Base-by-base conservation (phyloP, 2,888 invertebrate genomes). In the Athalia circularis region DNA sequence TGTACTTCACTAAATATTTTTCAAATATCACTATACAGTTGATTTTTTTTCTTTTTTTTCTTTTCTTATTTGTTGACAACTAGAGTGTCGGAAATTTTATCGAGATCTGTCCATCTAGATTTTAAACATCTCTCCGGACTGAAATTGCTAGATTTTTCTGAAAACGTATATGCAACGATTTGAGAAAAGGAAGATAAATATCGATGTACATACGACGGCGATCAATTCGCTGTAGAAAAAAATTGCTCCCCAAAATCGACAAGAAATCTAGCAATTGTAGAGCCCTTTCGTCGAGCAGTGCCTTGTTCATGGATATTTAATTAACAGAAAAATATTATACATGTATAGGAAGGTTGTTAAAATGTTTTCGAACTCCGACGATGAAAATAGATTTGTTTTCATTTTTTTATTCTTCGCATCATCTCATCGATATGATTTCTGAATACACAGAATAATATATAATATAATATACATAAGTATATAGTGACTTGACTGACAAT, bases 221-320 rank as follows among this genome's bases (percentile, higher is more conserved):
- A 29, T 29, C 29, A 2, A 2, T 29, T 29, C 29, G 29, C 29
- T 29, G 29, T 29, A 29, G 29, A 29, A 29, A 29, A 29, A 29
- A 29, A 29, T 29, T 29, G 2, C 29, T 29, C 2, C 29, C 29
- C 29, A 29, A 48, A 50, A 57, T 59, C 9, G 59, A 45, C 15
- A 62, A 64, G 48, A 62, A 75, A 75, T 75, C 75, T 75, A 75
- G 81, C 80, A 82, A 84, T 75, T 80, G 29, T 29, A 79, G 80
- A 82, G 80, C 80, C 83, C 83, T 83, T 84, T 83, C 85, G 86
- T 86, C 86, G 86, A 86, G 86, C 89, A 88, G 89, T 89, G 89
- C 89, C 89, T 89, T 89, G 89, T 89, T 86, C 87, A 85, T 86
- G 86, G 84, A 86, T 87, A 86, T 86, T 86, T 85, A 86, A 86